A percentile compares a stretch with the other conserved stretches of the same genome.
Conservation (phyloP, 2,113 vertebrate genomes). For the Rhinolophus ferrumequinum region DNA sequence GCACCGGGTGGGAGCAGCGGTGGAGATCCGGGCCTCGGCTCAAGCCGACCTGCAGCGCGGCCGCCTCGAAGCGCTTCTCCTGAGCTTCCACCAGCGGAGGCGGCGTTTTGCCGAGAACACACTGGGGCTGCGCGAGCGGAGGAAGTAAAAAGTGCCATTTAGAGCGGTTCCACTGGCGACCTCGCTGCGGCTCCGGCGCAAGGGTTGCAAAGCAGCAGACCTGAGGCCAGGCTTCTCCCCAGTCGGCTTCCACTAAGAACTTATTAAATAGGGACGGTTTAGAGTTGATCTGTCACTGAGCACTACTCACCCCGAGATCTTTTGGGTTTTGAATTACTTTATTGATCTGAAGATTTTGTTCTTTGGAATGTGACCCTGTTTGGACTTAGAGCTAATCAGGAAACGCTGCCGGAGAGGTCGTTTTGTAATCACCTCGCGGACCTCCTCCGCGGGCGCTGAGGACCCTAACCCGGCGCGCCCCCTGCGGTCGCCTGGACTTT, state of each 20-base stretch:
- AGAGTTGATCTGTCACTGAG: slow-evolving; percentile 61
- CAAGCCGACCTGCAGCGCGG: not conserved
- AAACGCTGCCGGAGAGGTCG: not conserved
- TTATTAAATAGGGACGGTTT: slow-evolving; percentile 50
- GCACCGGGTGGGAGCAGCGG: not conserved
- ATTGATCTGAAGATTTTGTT: slow-evolving; percentile 75
- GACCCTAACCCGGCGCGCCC: not conserved
- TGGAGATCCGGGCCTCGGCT: not conserved
- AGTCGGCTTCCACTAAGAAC: slow-evolving; percentile 57
- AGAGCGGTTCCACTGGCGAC: not conserved
- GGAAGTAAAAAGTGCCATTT: not conserved
- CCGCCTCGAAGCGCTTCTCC: not conserved
- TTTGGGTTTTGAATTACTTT: slow-evolving; percentile 57
- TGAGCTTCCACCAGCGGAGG: rapidly evolving
- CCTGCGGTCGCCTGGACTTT: not conserved
- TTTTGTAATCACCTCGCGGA: slow-evolving; percentile 33
- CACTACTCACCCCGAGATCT: slow-evolving; percentile 66
- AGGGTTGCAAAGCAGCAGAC: not conserved
- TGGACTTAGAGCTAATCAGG: slow-evolving; percentile 62
- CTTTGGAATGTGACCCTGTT: slow-evolving; percentile 73
- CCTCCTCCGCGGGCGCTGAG: not conserved
- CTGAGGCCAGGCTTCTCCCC: not conserved
- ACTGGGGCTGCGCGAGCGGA: too few species aligned
- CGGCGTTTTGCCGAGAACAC: not conserved
- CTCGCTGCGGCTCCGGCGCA: not conserved